Base-by-base conservation (phyloP, 2,888 invertebrate species). In the Phortica magna region DNA sequence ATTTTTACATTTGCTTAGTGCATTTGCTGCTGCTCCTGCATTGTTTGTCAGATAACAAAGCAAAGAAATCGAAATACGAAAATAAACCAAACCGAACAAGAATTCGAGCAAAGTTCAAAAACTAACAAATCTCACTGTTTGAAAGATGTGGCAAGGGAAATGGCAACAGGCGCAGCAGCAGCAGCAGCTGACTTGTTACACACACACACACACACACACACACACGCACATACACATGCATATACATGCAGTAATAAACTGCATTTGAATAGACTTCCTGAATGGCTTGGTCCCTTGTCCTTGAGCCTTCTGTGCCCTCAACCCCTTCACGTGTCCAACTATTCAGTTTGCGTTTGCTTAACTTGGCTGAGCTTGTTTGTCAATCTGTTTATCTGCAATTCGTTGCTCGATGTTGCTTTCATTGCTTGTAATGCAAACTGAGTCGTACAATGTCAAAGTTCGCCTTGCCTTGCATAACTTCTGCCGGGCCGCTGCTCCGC, bases 351-450 rank as follows among this genome's bases (percentile, higher is more conserved):
- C 10, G 22, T 61, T 22, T n/a, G 22, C 61, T 61, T 61, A 61
- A 6, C 39, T 68, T 68, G n/a, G 68, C 22, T 68, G 48, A 68
- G 87, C 86, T 86, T 86, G 86, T 86, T 86, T 86, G 86, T 88
- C 86, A 86, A 86, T 86, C 86, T 86, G 85, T 85, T 87, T 80
- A 84, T 80, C 88, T 84, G 83, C 79, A 83, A 84, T 87, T 80
- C 85, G 76, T 43, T 68, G 42, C 19, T 68, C 39, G 68, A 61
- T 4, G 87, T 84, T 83, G 79, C 82, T 86, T 87, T 80, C 84
- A 77, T 41, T 41, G 39, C 41, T 68, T 68, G 68, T 68, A 68
- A 68, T 42, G 43, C 48, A 68, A 71, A 55, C 70, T 55, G 70
- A 71, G 70, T n/a, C 55, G 70, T 31, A 31, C 42, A 31, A 14